Base-by-base conservation (phyloP, 2,888 invertebrate genomes). In the Allolobophora icterica region DNA sequence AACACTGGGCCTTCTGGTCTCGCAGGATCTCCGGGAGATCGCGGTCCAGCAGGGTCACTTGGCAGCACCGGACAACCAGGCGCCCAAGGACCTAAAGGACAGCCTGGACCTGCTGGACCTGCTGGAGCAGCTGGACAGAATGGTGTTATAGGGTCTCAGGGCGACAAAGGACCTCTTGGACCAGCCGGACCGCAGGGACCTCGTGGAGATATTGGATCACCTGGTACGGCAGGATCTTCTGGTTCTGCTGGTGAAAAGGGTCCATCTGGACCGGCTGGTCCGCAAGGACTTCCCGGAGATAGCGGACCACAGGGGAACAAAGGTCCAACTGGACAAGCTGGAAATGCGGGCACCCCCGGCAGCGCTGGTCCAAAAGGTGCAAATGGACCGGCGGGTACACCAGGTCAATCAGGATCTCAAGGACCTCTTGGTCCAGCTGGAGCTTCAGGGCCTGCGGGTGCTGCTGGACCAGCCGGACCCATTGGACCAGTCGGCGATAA, bases 71-170 rank as follows among this genome's bases (percentile, higher is more conserved):
- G 91, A 40, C 58, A n/a, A 35, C 58, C 84, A 42, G 91, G 90
- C 83, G 89, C 30, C 17, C 87, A n/a, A 58, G 92, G 92, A 35
- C 71, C 45, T 84, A 38, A 58, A 90, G 93, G 93, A 35, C 30
- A n/a, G 42, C 90, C 89, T 15, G 92, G 92, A 34, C 38, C 84
- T 71, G 83, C 91, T 84, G 92, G 92, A 38, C 35, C 89, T 19
- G 38, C 40, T 87, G 92, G 92, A 89, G 24, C 30, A 35, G 87
- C 34, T 21, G 87, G 87, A 17, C 87, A 87, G n/a, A 87, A 35
- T 87, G 93, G 93, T 34, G 33, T 34, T 33, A 90, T 89, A 34
- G 93, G 93, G 19, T 19, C 89, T 30, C 90, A 52, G 89, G 93
- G 93, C 83, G 58, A 83, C 19, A 52, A 33, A 35, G 92, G 93